Percentiles rank a stretch among this genome's conserved stretches.
These are phyloP conservation scores for Leucophenga maculata DNA, from an alignment of 2,888 invertebrate species.

Conservation along the genomic window DNA sequence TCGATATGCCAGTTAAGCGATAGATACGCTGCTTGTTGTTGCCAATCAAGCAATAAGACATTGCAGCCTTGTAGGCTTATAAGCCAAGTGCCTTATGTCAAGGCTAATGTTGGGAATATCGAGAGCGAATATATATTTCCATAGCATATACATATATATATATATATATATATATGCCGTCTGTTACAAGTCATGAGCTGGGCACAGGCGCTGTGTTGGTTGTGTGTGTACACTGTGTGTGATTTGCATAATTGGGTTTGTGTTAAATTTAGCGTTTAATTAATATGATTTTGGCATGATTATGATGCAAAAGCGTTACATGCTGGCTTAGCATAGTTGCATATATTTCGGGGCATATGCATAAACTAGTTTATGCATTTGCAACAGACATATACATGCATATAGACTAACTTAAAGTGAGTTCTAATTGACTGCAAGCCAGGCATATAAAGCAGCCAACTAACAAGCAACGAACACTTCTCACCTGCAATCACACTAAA, in stretches of 20 bases:
- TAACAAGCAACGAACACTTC: neutral
- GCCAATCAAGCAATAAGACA: no score
- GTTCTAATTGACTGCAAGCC: neutral
- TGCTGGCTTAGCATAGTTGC: conserved; percentile 5
- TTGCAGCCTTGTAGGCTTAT: no score
- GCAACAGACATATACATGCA: neutral
- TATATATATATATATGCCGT: no score
- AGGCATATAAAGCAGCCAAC: neutral
- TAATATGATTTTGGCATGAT: conserved; percentile 52
- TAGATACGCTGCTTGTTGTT: no score
- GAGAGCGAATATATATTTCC: neutral
- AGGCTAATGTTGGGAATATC: no score
- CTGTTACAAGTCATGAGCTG: no score
- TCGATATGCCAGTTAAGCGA: no score
- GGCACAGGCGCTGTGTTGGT: neutral
- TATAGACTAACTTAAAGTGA: no score
- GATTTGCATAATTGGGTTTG: conserved; percentile 62
- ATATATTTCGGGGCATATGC: no score
- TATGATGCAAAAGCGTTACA: conserved; percentile 23
- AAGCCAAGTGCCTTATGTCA: no score
- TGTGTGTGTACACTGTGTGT: conserved; percentile 13
- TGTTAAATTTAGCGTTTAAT: conserved; percentile 64
- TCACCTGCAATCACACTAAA: neutral
- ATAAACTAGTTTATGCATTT: neutral
- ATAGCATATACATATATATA: neutral